Conservation (phyloP, 92 coral and sea anemone genomes). For the Chrysogorgia sp. region DNA sequence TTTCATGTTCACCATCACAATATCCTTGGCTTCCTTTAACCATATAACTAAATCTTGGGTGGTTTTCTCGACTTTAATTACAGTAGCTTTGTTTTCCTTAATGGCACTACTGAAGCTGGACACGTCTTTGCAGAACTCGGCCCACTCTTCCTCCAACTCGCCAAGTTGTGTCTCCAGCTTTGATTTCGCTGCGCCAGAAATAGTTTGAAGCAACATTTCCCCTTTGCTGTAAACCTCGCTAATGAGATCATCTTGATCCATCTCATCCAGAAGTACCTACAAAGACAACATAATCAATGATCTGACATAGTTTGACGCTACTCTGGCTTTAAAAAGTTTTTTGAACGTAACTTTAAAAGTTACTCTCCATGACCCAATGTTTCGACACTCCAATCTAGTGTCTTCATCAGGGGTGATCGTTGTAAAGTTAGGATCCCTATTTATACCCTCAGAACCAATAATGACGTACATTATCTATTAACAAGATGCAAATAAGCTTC, state of each 20-base stretch:
- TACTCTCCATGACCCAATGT: no score
- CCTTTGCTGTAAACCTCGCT: conserved; percentile 95
- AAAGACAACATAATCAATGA: neutral
- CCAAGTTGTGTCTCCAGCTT: conserved; percentile 83
- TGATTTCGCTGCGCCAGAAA: conserved; percentile 73
- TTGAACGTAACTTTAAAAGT: no score
- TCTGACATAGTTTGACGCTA: no score
- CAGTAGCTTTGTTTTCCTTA: conserved; percentile 55
- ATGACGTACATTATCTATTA: no score
- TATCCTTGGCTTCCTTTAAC: conserved; percentile 61
- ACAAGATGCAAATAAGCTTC: no score
- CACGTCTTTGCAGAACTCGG: conserved; percentile 85
- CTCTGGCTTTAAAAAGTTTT: no score
- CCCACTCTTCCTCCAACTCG: conserved; percentile 92
- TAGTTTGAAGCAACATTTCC: conserved; percentile 79
- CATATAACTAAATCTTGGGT: neutral
- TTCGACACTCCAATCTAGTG: no score
- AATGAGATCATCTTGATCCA: conserved; percentile 94
- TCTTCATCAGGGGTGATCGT: no score
- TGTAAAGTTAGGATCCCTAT: no score
- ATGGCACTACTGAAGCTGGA: conserved; percentile 43
- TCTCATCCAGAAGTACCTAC: conserved; percentile 88
- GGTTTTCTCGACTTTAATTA: neutral
- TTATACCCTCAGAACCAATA: no score
- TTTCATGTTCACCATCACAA: conserved; percentile 74